phyloP scores from a whole-genome alignment of 1,140 invertebrate species.

The Aethina tumida region DNA sequence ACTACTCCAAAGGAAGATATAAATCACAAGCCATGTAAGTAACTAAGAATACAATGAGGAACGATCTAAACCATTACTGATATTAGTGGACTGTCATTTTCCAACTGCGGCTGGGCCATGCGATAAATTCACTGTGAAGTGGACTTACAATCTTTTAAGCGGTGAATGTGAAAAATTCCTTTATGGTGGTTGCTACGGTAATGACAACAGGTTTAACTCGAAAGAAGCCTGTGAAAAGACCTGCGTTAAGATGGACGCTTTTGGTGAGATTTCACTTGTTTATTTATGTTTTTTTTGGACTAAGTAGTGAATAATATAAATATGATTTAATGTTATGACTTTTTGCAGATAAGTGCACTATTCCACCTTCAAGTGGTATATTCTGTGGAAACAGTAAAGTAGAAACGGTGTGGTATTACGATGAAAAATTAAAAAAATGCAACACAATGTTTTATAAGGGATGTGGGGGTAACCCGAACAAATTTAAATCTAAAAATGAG shows the following conservation, averaged over 20 bases:
- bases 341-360: no score
- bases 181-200: constrained; percentile 91
- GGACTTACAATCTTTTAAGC: constrained; percentile 59
- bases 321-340: no score
- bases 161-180: constrained; percentile 56
- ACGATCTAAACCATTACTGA: no score
- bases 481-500: constrained; percentile 66
- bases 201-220: constrained; percentile 71
- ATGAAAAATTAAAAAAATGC: constrained; percentile 47
- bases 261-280: no score
- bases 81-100: constrained; percentile 63
- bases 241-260: constrained; percentile 37
- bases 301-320: no score
- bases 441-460: constrained; percentile 68
- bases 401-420: constrained; percentile 64
- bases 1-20: no score
- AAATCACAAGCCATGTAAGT: no score
- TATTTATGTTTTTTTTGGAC: no score
- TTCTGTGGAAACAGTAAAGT: constrained; percentile 65
- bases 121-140: constrained; percentile 52
- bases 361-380: no score
- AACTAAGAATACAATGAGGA: no score
- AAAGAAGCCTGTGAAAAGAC: constrained; percentile 45
- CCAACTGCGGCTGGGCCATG: constrained; percentile 66
- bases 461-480: constrained; percentile 76